A percentile compares a stretch with the other conserved stretches of the same genome.
Conservation (phyloP, 2,113 vertebrate species). For the Chamaetylas fuelleborni region DNA sequence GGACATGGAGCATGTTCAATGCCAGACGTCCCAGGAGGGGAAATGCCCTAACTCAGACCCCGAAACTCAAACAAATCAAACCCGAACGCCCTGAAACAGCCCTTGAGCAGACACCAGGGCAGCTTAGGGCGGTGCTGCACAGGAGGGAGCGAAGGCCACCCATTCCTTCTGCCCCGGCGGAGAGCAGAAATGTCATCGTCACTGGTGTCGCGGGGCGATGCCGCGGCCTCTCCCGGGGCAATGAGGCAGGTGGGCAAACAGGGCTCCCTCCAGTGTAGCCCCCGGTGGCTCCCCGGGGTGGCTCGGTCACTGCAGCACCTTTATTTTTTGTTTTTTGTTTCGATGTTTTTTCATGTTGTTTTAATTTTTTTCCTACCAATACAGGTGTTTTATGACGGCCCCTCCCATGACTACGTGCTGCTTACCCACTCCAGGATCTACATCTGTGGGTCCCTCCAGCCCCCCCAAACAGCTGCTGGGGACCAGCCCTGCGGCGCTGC, state of each 20-base stretch:
- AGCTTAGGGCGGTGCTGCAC: neutral
- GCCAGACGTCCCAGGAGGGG: too few species aligned
- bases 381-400: neutral
- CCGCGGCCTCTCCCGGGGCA: neutral
- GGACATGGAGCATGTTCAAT: fast-evolving
- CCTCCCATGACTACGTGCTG: neutral
- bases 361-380: neutral
- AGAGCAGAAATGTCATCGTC: neutral
- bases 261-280: neutral
- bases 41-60: neutral
- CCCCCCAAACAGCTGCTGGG: neutral
- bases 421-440: neutral
- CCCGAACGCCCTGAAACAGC: neutral
- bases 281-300: fast-evolving
- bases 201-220: fast-evolving
- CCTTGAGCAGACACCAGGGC: neutral
- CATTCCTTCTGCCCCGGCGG: neutral
- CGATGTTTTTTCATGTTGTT: neutral
- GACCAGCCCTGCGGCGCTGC: neutral
- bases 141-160: neutral
- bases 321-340: neutral
- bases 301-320: neutral
- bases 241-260: neutral
- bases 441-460: neutral
- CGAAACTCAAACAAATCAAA: neutral